Evolutionary conservation across 2,113 vertebrate species (phyloP).

Genomic region (Microcebus lehilahytsara): DNA sequence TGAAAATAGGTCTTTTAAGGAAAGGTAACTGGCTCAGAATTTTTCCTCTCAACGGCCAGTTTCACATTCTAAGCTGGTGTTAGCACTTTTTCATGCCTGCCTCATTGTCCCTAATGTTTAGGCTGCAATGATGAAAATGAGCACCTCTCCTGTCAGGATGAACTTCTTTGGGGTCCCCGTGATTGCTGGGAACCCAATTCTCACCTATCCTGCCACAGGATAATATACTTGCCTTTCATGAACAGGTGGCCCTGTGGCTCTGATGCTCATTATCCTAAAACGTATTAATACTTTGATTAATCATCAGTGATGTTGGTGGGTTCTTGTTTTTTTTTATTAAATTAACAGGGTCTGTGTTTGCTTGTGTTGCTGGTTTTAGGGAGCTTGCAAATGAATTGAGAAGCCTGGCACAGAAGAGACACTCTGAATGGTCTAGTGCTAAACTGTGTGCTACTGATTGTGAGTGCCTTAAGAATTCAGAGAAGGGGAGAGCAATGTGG

Average conservation of each 20-base stretch:
- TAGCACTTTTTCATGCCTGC: neutral
- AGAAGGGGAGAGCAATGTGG: neutral
- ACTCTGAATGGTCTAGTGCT: neutral
- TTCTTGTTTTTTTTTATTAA: neutral
- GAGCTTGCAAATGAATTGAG: neutral
- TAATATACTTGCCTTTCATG: neutral
- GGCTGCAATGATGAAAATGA: neutral
- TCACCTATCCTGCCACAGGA: neutral
- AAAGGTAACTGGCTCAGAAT: neutral
- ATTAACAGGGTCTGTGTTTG: neutral
- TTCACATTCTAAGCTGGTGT: neutral
- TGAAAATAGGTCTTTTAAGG: conserved; percentile 56
- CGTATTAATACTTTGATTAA: neutral
- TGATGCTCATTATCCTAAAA: neutral
- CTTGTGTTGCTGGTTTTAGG: neutral
- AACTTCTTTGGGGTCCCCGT: neutral
- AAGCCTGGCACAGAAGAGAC: neutral
- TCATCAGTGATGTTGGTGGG: neutral
- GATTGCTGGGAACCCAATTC: neutral
- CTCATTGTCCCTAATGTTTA: neutral
- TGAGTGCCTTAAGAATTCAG: neutral
- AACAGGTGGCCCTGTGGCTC: neutral
- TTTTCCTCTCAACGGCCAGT: neutral
- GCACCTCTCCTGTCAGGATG: neutral
- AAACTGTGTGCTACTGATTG: neutral